phyloP scores from a whole-genome alignment of 2,797 vertebrate species.

The Amniataba percoides region DNA sequence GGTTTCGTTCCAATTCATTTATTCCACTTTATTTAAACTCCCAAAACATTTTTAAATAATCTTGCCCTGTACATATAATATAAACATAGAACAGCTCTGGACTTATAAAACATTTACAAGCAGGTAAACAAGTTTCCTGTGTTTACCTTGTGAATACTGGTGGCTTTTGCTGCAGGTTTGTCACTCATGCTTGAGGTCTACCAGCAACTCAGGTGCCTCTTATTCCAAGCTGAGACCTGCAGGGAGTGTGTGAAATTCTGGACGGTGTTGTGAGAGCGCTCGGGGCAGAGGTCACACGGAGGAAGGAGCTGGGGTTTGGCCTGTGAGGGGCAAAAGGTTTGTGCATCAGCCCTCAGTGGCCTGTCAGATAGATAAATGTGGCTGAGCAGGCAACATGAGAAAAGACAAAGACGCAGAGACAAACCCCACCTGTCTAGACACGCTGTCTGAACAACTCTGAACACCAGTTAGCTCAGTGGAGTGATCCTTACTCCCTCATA shows the following conservation, averaged over 20 bases:
- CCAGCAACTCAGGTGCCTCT: conserved; percentile 56
- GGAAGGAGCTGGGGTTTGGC: conserved; percentile 40
- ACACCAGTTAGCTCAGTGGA: not conserved
- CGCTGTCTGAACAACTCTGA: conserved; percentile 27
- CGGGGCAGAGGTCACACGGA: conserved; percentile 63
- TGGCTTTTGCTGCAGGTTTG: conserved; percentile 56
- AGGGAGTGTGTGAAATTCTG: conserved; percentile 80
- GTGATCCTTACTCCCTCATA: not conserved
- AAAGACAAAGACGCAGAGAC: conserved; percentile 29
- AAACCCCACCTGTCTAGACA: conserved; percentile 48
- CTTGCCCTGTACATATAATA: conserved; percentile 29
- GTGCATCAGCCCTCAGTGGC: conserved; percentile 34
- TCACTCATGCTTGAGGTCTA: conserved; percentile 45
- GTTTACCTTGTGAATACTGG: conserved; percentile 45
- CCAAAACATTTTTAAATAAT: conserved; percentile 34
- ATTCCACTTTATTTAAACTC: conserved; percentile 12
- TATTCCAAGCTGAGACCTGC: conserved; percentile 30
- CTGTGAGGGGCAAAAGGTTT: conserved; percentile 39
- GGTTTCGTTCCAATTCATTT: not conserved
- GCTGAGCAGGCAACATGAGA: conserved; percentile 30
- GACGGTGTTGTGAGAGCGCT: conserved; percentile 69
- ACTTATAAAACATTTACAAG: not conserved
- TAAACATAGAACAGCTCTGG: conserved; percentile 11
- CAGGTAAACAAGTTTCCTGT: conserved; percentile 6
- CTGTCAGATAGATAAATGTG: conserved; percentile 58